Evolutionary conservation across 2,797 vertebrate species (phyloP).

Genomic region (Gymnopithys bicolor): DNA sequence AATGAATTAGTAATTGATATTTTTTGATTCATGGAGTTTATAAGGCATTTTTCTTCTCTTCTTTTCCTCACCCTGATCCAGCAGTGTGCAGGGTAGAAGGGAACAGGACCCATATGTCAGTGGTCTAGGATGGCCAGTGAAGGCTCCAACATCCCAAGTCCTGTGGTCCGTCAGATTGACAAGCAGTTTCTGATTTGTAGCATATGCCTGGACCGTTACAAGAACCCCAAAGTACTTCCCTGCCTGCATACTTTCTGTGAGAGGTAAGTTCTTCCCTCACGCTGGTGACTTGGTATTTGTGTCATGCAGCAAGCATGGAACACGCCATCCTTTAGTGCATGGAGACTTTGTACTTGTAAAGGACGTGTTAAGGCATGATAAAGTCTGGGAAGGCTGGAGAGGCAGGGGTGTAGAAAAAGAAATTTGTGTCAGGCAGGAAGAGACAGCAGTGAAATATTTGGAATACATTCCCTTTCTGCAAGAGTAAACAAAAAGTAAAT

Average conservation of each 20-base stretch:
- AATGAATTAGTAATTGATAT: background rate
- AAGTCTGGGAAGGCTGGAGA: background rate
- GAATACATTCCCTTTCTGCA: background rate
- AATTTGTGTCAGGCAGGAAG: background rate
- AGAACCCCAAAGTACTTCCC: conserved; percentile 97
- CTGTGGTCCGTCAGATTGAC: conserved; percentile 98
- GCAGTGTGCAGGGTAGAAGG: conserved; percentile 86
- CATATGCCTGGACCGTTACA: conserved; percentile 99
- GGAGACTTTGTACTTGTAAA: background rate
- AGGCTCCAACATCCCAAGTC: conserved; percentile 92
- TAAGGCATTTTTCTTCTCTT: background rate
- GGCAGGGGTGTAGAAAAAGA: background rate
- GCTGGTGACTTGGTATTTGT: background rate
- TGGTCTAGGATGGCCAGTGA: conserved; percentile 98
- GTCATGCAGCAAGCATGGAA: background rate
- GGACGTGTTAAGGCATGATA: background rate
- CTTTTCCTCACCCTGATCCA: conserved; percentile 6
- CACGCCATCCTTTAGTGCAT: background rate
- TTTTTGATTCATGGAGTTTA: background rate
- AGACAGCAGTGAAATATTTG: background rate
- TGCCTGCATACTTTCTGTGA: conserved; percentile 99
- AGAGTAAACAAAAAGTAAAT: conserved; percentile 26
- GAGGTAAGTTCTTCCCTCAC: conserved; percentile 81
- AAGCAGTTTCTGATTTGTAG: conserved; percentile 99
- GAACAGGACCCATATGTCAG: conserved; percentile 84